Base-by-base conservation (phyloP, 2,888 invertebrate genomes). In the Tipula unca region DNA sequence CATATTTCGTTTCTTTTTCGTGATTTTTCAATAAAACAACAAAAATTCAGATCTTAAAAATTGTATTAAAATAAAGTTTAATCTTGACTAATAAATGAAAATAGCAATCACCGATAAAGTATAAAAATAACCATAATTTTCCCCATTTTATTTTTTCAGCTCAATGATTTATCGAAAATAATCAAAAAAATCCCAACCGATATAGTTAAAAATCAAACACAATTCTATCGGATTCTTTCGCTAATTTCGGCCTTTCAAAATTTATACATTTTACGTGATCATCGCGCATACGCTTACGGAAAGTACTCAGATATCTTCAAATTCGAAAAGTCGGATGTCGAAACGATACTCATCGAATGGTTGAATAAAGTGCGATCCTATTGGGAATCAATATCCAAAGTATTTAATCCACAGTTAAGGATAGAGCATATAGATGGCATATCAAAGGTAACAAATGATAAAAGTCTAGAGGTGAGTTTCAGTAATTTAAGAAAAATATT, bases 371-470 rank as follows among this genome's bases (percentile, higher is more conserved):
- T 32, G 4, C 29, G 35, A n/a, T 17, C 17, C 5, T n/a, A 5
- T 32, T 83, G 83, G 83, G 83, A 83, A 83, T 29, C 29, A 83
- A 83, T 32, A 83, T 83, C 35, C 17, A 83, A 83, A 3, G 83
- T 32, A n/a, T 83, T 83, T 83, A 35, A 83, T 32, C 32, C 29
- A 32, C 10, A 25, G 20, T 1, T 8, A 25, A 25, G 10, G 69
- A 69, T 69, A 6, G 8, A 20, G 8, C 1, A 69, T 69, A 25
- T 69, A 8, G 69, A 69, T 10, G 25, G 25, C 25, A 69, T 8
- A 25, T 69, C 69, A 20, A 69, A 69, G 25, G 8, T 69, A 69
- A 25, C 83, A n/a, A 83, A 29, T 83, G 29, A 32, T n/a, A 35
- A 32, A n/a, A 83, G 29, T 83, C 0, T 83, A 32, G 83, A 83